Conservation (phyloP, 1,140 invertebrate genomes). For the Teleopsis dalmanni region DNA sequence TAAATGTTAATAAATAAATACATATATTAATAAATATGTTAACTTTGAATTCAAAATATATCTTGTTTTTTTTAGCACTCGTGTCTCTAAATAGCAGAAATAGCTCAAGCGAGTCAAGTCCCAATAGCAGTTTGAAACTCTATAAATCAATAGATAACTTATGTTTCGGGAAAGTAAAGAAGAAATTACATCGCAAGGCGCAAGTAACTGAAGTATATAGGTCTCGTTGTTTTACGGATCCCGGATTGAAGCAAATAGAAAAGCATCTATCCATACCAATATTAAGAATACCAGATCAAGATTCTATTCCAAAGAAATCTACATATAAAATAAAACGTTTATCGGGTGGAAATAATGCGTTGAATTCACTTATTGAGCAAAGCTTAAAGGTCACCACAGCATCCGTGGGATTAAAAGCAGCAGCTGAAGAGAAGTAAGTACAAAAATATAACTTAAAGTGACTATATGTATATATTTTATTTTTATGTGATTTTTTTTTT, state of each 20-base stretch:
- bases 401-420: constrained; percentile 19
- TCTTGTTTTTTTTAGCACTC: neutral
- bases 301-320: neutral
- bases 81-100: neutral
- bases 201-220: constrained; percentile 16
- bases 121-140: constrained; percentile 7
- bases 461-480: too few relatives aligned
- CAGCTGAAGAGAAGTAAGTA: constrained; percentile 17
- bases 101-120: constrained; percentile 6
- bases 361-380: constrained; percentile 25
- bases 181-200: constrained; percentile 9
- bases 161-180: constrained; percentile 6
- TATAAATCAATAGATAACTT: constrained; percentile 11
- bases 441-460: too few relatives aligned
- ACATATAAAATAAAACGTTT: neutral
- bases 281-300: constrained; percentile 2
- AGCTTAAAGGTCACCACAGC: constrained; percentile 25
- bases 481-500: too few relatives aligned
- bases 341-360: constrained; percentile 7
- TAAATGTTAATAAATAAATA: too few relatives aligned
- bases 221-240: constrained; percentile 24
- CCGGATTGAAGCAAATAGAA: constrained; percentile 4
- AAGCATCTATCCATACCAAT: constrained; percentile 2
- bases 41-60: too few relatives aligned
- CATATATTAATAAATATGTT: too few relatives aligned